Conservation (phyloP, 2,888 invertebrate species). For the Lithophane semibrunnea region DNA sequence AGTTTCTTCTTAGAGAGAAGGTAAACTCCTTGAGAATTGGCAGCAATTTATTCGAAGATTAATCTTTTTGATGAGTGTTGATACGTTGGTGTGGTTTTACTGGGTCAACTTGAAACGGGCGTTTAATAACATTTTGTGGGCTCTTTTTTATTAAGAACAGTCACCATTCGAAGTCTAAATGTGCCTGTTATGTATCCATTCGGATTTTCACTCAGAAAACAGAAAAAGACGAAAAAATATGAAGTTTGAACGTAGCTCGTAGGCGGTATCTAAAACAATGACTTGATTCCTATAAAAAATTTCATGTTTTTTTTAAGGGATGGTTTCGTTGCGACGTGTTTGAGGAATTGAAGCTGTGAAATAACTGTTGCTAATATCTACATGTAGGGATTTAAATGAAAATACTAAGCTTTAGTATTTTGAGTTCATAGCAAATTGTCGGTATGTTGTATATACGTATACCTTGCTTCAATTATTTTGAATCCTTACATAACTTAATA, state of each 20-base stretch:
- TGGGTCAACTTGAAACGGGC: neutral
- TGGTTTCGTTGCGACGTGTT: neutral
- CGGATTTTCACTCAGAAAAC: neutral
- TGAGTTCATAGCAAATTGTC: neutral
- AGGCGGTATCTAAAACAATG: constrained; percentile 21
- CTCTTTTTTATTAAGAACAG: neutral
- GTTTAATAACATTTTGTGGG: neutral
- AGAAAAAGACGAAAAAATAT: constrained; percentile 4
- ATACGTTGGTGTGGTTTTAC: neutral
- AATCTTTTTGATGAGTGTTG: constrained; percentile 33
- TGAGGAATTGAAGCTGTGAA: neutral
- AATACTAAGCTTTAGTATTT: constrained; percentile 1
- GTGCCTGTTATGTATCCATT: constrained; percentile 3
- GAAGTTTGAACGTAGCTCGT: constrained; percentile 9
- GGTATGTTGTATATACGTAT: neutral
- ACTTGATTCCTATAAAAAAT: constrained; percentile 46
- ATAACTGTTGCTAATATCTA: too few relatives aligned
- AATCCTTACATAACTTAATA: neutral
- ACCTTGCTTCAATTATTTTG: neutral
- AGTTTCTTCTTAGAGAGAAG: constrained; percentile 21
- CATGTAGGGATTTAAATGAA: neutral
- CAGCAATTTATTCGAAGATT: constrained; percentile 37
- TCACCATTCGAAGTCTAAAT: neutral
- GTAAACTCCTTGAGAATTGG: constrained; percentile 10
- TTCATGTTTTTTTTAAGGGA: constrained; percentile 48